Evolutionary conservation across 92 coral and sea anemone species (phyloP).

Genomic region (Meandrina meandrites): DNA sequence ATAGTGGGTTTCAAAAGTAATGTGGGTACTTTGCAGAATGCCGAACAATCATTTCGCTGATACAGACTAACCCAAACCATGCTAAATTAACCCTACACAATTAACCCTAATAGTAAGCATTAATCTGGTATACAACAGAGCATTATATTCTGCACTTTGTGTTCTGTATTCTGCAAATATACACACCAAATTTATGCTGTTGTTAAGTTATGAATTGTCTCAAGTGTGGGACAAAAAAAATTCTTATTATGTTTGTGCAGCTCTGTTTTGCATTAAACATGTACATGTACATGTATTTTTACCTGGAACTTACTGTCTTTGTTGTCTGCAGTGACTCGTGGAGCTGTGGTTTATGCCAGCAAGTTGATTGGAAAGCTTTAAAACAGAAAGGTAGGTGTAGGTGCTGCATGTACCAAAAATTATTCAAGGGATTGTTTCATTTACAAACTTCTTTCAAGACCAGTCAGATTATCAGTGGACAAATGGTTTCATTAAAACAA

Average conservation of each 20-base stretch:
- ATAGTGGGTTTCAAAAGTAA: background rate
- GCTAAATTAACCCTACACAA: background rate
- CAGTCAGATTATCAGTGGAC: background rate
- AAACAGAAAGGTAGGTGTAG: conserved; percentile 66
- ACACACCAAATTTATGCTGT: background rate
- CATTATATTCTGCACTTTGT: background rate
- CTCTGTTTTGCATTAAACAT: too few relatives aligned
- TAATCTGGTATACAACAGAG: background rate
- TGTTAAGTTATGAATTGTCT: too few relatives aligned
- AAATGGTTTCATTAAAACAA: too few relatives aligned
- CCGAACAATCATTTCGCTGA: background rate
- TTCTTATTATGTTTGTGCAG: too few relatives aligned
- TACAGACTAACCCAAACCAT: background rate
- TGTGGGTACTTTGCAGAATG: background rate
- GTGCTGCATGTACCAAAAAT: background rate
- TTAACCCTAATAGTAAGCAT: background rate
- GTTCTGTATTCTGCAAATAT: background rate
- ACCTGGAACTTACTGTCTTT: background rate
- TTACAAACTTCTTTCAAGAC: background rate
- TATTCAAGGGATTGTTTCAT: background rate
- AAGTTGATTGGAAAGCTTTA: conserved; percentile 63
- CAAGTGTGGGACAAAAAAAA: too few relatives aligned
- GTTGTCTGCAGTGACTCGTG: conserved; percentile 77
- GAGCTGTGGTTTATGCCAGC: conserved; percentile 92
- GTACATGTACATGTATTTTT: too few relatives aligned